Base-by-base conservation (phyloP, 2,888 invertebrate genomes). In the Conomelus anceps region DNA sequence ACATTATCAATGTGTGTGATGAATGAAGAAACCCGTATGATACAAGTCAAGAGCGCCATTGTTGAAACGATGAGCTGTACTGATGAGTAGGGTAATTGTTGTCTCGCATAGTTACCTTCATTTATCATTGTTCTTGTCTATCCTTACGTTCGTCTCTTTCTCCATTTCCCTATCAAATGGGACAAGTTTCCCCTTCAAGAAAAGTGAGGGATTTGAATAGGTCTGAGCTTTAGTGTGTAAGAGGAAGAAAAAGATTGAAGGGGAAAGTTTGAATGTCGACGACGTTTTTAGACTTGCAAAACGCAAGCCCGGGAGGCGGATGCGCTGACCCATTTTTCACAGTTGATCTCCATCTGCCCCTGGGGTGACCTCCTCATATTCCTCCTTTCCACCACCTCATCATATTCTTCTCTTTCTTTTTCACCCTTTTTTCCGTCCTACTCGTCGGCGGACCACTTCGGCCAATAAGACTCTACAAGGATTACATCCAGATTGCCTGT, bases 251-350 rank as follows among this genome's bases (percentile, higher is more conserved):
- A 85, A 85, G 24, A 85, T 85, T 85, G 85, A 85, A 85, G 24
- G 85, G 85, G 85, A 85, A 85, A 85, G 85, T 85, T 23, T 85
- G 85, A 86, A 24, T 26, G 29, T 86, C 22, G 86, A 29, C 86
- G 23, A 86, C 86, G 86, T 86, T 86, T 86, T 85, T 29, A 22
- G 86, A 86, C 86, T 86, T 86, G 86, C 86, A 86, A 86, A 86
- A 86, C 86, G 86, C 86, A 22, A 22, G 86, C 63, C 63, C n/a
- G 13, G 20, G 63, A 63, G 86, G 24, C 29, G 86, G 29, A 22
- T 86, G 86, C 29, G 86, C 9, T 86, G 86, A 86, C 86, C 86
- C 86, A 86, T 86, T 86, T 84, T 26, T 88, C 88, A 84, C 88
- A 84, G 84, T 88, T 85, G 84, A 84, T 84, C 88, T 84, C 88